Conservation (phyloP, 2,888 invertebrate species). For the Micropterix aruncella region DNA sequence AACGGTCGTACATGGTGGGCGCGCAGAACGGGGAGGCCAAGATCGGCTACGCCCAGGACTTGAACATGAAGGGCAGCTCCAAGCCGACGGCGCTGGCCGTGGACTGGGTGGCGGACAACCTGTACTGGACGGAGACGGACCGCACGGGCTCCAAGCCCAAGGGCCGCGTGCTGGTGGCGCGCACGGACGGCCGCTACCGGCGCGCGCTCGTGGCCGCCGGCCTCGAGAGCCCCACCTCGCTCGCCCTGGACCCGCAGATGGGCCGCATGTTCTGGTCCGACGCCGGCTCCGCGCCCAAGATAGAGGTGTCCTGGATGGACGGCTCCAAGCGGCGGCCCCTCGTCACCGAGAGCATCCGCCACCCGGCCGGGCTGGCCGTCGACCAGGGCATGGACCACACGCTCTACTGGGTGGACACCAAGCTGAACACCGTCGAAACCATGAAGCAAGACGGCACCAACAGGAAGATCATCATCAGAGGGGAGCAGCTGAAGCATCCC, state of each 20-base stretch:
- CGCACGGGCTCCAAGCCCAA: constrained; percentile 58
- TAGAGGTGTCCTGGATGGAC: constrained; percentile 95
- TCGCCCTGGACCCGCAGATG: constrained; percentile 75
- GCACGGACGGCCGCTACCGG: constrained; percentile 80
- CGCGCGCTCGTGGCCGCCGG: constrained; percentile 65
- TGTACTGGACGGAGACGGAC: constrained; percentile 88
- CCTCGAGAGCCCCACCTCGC: constrained; percentile 74
- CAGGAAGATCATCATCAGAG: constrained; percentile 55
- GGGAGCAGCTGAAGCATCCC: constrained; percentile 65
- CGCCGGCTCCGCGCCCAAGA: constrained; percentile 80
- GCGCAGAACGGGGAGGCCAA: constrained; percentile 63
- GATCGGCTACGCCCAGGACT: constrained; percentile 74
- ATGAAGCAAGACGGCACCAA: constrained; percentile 71
- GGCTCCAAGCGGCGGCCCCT: constrained; percentile 76
- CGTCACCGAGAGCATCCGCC: constrained; percentile 67
- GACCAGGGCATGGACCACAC: constrained; percentile 83
- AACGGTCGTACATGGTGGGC: constrained; percentile 80
- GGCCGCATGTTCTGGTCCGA: constrained; percentile 93
- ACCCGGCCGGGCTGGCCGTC: constrained; percentile 80
- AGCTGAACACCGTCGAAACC: constrained; percentile 78
- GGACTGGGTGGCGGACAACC: constrained; percentile 87
- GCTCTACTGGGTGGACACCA: constrained; percentile 93
- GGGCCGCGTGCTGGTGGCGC: constrained; percentile 75
- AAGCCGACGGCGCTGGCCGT: constrained; percentile 83
- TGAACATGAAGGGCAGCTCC: constrained; percentile 69